Evolutionary conservation across 2,113 vertebrate species (phyloP), one percentile per base, ranked within the genome.

Genomic region (Cyanoderma ruficeps): DNA sequence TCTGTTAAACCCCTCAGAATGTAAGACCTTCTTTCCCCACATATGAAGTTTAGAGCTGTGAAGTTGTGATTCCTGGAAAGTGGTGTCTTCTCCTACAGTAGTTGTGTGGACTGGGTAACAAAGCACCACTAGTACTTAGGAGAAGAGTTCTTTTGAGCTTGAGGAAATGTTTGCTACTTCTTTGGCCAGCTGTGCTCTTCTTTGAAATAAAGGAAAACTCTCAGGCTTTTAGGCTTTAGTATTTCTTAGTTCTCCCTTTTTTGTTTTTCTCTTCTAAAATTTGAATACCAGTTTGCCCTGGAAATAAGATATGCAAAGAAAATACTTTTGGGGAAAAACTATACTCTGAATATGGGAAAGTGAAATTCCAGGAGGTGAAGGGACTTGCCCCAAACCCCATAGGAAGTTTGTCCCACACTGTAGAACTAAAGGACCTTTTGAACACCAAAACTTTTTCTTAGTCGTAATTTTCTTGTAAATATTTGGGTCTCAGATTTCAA

Each of bases 401-500:
- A 86, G 77, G 56, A 88, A 93, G 14, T 42, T 81, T 53, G 49
- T 83, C 77, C 19, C 68, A 25, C 49, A 22, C n/a, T 64, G 49
- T 25, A 86, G 21, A 94, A 84, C 49, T n/a, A 30, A 84, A 92
- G 10, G 23, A 52, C 61, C 18, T 90, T 78, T 84, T 37, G 71
- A 84, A 75, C 50, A 49, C 44, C n/a, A 46, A 9, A 71, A 79
- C 37, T 81, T 68, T 53, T 28, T 50, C 65, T 78, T 47, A 65
- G 70, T 12, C 92, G 83, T 68, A 71, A 64, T 63, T 89, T 94
- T 95, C 75, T 87, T 79, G 77, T 69, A 96, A 95, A 92, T 94
- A 95, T 95, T 91, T 93, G 65, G 91, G 84, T 76, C 78, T 94
- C 25, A 0, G 60, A 87, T 94, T 95, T 92, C 90, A 87, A 84